A percentile compares a stretch with the other conserved stretches of the same genome.
phyloP scores from a whole-genome alignment of 2,113 vertebrate genomes.

The Cnemophilus loriae region DNA sequence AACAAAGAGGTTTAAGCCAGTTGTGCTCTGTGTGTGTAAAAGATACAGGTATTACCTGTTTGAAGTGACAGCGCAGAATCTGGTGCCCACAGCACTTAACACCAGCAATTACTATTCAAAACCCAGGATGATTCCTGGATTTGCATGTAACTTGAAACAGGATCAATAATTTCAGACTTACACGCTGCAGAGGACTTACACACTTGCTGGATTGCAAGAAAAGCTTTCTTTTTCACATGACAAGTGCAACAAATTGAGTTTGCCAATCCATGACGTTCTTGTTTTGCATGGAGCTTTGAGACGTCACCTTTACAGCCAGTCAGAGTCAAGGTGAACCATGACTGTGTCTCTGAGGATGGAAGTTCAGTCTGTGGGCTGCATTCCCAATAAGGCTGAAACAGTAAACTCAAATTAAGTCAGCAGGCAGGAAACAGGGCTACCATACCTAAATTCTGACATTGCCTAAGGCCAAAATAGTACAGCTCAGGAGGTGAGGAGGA shows the following conservation, averaged over 20 bases:
- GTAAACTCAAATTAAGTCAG: background rate
- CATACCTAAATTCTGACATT: background rate
- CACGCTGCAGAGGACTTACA: background rate
- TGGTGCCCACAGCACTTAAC: background rate
- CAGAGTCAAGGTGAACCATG: background rate
- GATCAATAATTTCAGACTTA: background rate
- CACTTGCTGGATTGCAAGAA: background rate
- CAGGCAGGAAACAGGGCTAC: background rate
- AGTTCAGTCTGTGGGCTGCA: background rate
- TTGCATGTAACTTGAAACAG: background rate
- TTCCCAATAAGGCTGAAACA: background rate
- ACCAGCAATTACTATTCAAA: background rate
- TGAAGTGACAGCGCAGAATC: background rate
- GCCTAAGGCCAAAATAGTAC: background rate
- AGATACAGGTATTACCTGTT: background rate
- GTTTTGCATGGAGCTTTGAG: background rate
- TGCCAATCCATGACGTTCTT: background rate
- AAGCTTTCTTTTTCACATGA: background rate
- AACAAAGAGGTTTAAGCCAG: background rate
- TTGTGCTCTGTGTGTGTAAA: background rate
- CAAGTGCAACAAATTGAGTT: background rate
- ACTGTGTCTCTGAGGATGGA: background rate
- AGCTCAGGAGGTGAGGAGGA: background rate
- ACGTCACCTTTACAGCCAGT: background rate
- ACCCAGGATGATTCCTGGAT: background rate